phyloP scores from a whole-genome alignment of 92 coral and sea anemone genomes.

The Porites divaricata region DNA sequence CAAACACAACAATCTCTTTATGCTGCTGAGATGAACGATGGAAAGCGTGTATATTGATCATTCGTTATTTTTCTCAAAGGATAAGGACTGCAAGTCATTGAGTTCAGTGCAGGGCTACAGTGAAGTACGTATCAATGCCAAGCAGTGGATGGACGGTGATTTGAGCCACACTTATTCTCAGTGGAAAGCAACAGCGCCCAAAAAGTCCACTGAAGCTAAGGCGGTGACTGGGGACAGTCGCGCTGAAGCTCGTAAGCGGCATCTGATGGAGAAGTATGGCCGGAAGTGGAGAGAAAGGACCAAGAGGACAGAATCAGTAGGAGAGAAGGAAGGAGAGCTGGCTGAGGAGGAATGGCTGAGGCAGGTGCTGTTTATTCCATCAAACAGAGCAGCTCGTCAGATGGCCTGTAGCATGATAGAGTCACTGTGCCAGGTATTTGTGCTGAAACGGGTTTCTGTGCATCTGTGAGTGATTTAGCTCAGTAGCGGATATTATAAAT shows the following conservation, averaged over 20 bases:
- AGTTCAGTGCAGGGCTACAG: constrained; percentile 63
- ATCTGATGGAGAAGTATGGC: constrained; percentile 76
- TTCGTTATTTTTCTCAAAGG: constrained; percentile 26
- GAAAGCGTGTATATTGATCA: background rate
- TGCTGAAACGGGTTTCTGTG: no score
- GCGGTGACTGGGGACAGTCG: constrained; percentile 70
- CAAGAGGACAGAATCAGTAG: constrained; percentile 65
- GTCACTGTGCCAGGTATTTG: constrained; percentile 89
- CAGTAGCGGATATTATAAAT: no score
- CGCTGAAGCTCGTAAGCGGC: constrained; percentile 73
- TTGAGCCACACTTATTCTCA: constrained; percentile 65
- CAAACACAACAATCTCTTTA: no score
- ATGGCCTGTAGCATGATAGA: constrained; percentile 96
- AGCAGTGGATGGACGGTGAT: constrained; percentile 81
- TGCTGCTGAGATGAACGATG: background rate
- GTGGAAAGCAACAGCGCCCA: constrained; percentile 77
- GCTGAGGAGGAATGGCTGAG: constrained; percentile 94
- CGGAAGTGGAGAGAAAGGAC: constrained; percentile 70
- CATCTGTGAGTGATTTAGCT: no score
- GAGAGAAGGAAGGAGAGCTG: constrained; percentile 38
- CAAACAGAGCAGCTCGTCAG: constrained; percentile 93
- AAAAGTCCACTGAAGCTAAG: constrained; percentile 62
- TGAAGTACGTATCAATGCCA: constrained; percentile 66
- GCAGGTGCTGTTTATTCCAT: constrained; percentile 94
- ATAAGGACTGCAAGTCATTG: constrained; percentile 74